phyloP scores from a whole-genome alignment of 2,797 vertebrate species.

The Eidolon dupreanum region DNA sequence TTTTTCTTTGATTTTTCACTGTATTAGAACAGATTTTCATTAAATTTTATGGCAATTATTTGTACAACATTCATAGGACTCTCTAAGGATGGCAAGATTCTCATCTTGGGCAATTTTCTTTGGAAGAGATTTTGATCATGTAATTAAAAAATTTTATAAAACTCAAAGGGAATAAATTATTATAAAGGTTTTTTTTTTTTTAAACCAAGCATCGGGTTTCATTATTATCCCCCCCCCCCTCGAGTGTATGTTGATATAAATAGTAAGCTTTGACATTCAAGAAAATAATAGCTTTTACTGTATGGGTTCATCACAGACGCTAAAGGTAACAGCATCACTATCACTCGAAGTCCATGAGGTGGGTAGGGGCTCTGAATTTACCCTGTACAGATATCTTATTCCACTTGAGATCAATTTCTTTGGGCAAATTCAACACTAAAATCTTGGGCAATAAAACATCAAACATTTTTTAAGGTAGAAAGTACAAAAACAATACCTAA shows the following conservation, averaged over 20 bases:
- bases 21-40: constrained; percentile 45
- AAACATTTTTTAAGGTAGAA: constrained; percentile 29
- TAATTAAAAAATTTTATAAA: constrained; percentile 64
- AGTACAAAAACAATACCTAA: neutral
- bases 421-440: constrained; percentile 2
- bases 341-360: neutral
- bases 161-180: constrained; percentile 47
- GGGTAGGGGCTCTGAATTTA: neutral
- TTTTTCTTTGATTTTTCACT: constrained; percentile 54
- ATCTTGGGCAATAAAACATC: neutral
- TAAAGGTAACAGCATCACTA: neutral
- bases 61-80: constrained; percentile 9
- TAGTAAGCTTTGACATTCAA: constrained; percentile 45
- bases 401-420: constrained; percentile 3
- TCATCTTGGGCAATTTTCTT: constrained; percentile 59
- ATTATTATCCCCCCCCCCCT: neutral
- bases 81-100: constrained; percentile 39
- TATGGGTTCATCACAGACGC: constrained; percentile 3
- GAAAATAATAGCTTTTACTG: constrained; percentile 16
- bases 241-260: constrained; percentile 33
- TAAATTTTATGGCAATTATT: constrained; percentile 58
- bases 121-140: constrained; percentile 60
- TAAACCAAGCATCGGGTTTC: constrained; percentile 22
- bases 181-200: constrained; percentile 7
- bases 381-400: constrained; percentile 11